A percentile compares a stretch with the other conserved stretches of the same genome.
phyloP scores from a whole-genome alignment of 2,888 invertebrate genomes.

The Ypsolopha scabrella region DNA sequence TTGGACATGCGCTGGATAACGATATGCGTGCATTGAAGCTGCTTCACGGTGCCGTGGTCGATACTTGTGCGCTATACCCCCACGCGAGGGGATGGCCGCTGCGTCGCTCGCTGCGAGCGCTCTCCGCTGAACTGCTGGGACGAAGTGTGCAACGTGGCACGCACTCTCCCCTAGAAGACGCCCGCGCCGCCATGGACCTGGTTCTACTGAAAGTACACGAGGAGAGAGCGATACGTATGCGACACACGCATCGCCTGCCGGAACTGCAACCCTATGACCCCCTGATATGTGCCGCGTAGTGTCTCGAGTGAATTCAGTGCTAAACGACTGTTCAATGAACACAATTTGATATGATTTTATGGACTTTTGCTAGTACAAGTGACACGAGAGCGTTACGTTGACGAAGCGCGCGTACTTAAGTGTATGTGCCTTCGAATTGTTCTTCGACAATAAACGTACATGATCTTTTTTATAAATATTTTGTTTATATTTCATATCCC shows the following conservation, averaged over 20 bases:
- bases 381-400: constrained; percentile 52
- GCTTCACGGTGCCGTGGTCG: constrained; percentile 86
- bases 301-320: constrained; percentile 24
- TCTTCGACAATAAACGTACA: constrained; percentile 63
- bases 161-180: constrained; percentile 96
- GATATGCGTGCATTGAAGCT: constrained; percentile 90
- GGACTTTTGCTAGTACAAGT: constrained; percentile 30
- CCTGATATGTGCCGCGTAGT: constrained; percentile 55
- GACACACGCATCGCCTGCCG: constrained; percentile 30
- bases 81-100: constrained; percentile 87
- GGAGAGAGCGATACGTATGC: constrained; percentile 34
- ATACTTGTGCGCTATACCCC: constrained; percentile 91
- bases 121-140: constrained; percentile 79
- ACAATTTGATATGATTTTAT: constrained; percentile 19
- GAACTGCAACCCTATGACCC: constrained; percentile 57
- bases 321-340: constrained; percentile 43
- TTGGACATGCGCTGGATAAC: constrained; percentile 96
- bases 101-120: constrained; percentile 83
- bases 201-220: constrained; percentile 80
- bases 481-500: constrained; percentile 4
- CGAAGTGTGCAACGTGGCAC: constrained; percentile 82
- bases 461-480: constrained; percentile 33
- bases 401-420: constrained; percentile 59
- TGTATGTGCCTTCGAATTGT: constrained; percentile 69
- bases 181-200: constrained; percentile 88